Percentiles rank a stretch among this genome's conserved stretches.
These are phyloP conservation scores for Rallus limicola DNA, from an alignment of 2,113 vertebrate genomes.

Conservation along the genomic window DNA sequence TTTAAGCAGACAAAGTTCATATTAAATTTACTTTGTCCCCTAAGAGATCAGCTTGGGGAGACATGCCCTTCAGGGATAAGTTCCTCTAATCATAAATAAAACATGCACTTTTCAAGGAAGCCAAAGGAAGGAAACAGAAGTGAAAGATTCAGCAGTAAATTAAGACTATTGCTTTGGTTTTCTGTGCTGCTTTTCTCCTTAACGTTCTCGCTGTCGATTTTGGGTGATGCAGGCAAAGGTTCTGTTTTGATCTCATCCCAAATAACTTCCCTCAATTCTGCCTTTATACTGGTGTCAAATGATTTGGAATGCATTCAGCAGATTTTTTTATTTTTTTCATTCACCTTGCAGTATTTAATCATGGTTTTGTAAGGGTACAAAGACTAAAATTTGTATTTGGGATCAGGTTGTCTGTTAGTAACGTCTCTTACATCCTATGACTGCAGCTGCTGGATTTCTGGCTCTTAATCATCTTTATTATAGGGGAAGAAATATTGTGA, in stretches of 20 bases:
- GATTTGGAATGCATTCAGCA: not conserved
- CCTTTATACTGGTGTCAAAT: not conserved
- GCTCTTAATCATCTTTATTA: not conserved
- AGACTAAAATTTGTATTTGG: not conserved
- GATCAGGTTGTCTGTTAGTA: not conserved
- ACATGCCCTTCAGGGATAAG: slow-evolving; percentile 50
- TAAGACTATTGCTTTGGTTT: slow-evolving; percentile 35
- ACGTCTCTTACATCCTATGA: not conserved
- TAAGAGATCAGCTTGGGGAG: slow-evolving; percentile 29
- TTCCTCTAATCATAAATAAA: slow-evolving; percentile 54
- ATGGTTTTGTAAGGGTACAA: not conserved
- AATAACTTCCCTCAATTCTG: not conserved
- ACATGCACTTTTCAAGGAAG: not conserved
- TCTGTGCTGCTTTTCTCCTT: not conserved
- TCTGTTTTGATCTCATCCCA: not conserved
- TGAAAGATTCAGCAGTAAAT: slow-evolving; percentile 53
- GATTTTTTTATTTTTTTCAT: not conserved
- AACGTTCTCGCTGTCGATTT: not conserved
- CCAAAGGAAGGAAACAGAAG: slow-evolving; percentile 7
- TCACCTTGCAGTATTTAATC: not conserved
- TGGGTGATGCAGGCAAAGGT: not conserved
- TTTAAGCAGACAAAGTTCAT: not conserved
- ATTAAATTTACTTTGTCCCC: slow-evolving; percentile 50
- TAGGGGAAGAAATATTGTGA: not conserved
- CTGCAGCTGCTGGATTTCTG: not conserved